A percentile compares a stretch with the other conserved stretches of the same genome.
phyloP scores from a whole-genome alignment of 1,140 invertebrate genomes.

The Bombus pascuorum region DNA sequence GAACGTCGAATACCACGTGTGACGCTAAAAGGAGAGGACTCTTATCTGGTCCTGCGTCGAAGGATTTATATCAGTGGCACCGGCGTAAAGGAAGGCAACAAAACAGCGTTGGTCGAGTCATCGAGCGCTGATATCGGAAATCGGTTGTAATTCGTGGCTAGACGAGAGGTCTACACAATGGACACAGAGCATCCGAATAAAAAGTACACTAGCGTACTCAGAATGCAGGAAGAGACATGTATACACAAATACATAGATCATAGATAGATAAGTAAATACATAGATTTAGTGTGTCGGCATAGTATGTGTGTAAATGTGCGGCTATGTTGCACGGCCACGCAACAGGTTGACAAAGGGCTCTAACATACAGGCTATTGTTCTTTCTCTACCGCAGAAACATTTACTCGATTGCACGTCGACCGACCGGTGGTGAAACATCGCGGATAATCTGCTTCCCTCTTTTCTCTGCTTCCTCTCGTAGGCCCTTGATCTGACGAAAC shows the following conservation, averaged over 20 bases:
- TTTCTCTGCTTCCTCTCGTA: constrained; percentile 9
- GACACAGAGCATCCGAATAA: constrained; percentile 25
- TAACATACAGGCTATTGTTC: constrained; percentile 27
- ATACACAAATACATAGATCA: constrained; percentile 29
- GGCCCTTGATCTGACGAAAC: not conserved
- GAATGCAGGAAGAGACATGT: constrained; percentile 54
- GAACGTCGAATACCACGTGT: not conserved
- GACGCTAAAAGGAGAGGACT: not conserved
- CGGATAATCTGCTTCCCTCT: not conserved
- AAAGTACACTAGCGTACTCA: constrained; percentile 53
- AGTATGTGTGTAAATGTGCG: constrained; percentile 5
- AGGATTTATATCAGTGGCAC: not conserved
- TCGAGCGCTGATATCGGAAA: constrained; percentile 56
- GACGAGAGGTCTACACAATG: constrained; percentile 15
- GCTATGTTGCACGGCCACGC: constrained; percentile 26
- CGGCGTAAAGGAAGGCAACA: not conserved
- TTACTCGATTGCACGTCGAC: constrained; percentile 4
- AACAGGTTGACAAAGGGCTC: constrained; percentile 51
- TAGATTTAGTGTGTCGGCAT: constrained; percentile 15
- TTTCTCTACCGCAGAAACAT: constrained; percentile 22
- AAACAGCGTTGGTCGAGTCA: constrained; percentile 31
- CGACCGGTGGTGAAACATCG: not conserved
- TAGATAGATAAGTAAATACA: not conserved
- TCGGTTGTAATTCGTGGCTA: not conserved
- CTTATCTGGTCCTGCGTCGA: not conserved